Evolutionary conservation across 2,113 vertebrate genomes (phyloP), one percentile per base, ranked within the genome.

Genomic region (Erythrolamprus reginae): DNA sequence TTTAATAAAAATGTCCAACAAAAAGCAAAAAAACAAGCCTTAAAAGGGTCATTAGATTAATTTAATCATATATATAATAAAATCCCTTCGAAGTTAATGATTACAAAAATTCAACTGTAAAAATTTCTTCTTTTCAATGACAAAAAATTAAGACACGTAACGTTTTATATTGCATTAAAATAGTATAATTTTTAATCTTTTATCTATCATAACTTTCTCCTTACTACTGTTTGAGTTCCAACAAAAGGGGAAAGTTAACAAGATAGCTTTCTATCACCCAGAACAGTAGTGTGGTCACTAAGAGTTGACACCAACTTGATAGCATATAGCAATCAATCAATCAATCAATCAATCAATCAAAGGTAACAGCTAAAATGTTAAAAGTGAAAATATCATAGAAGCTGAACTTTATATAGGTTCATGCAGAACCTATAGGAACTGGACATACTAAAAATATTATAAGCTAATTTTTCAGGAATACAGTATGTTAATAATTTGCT

Each of bases 401-500:
- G 84, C 9, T 86, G 70, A n/a, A 85, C 82, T 89, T 89, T 23
- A 10, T 61, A 47, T 85, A 26, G 19, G 33, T 88, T 87, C 84
- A 83, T 55, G 83, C 0, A 4, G 82, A 58, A 51, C 91, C 24
- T 3, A 52, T n/a, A n/a, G n/a, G n/a, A n/a, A n/a, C 15, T 70
- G 12, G 51, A 38, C 48, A 83, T 23, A 51, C 86, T 33, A 90
- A 48, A 90, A n/a, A 77, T 77, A 90, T 65, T 23, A 84, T 55
- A 82, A 92, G 5, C 65, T 53, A 77, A 33, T 9, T 87, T 91
- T 85, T 88, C 7, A 55, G 85, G 53, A 38, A 83, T 55, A 82
- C 12, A 7, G 77, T 82, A 93, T 84, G 47, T 92, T 92, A 91
- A 89, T 93, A 86, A 83, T 82, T 50, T 26, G 84, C 47, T 91